Evolutionary conservation across 2,888 invertebrate species (phyloP).

Genomic region (Epistrophe eligans): DNA sequence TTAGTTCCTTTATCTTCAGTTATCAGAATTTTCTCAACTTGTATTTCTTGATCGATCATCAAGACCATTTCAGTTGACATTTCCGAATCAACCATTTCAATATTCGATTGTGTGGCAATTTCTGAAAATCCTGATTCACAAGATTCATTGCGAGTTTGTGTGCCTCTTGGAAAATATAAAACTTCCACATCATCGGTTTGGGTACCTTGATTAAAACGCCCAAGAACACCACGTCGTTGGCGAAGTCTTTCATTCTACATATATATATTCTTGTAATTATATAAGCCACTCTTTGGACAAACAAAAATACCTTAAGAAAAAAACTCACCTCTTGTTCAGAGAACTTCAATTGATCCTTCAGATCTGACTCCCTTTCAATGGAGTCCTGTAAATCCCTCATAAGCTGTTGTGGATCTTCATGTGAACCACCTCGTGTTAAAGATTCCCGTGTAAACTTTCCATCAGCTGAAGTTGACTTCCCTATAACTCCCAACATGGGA

Average conservation of each 20-base stretch:
- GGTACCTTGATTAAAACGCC: slow-evolving; percentile 79
- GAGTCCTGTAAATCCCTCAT: slow-evolving; percentile 95
- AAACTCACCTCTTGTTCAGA: slow-evolving; percentile 93
- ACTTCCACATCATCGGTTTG: slow-evolving; percentile 80
- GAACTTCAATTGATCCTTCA: slow-evolving; percentile 95
- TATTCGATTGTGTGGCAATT: slow-evolving; percentile 2
- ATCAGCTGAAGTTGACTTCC: slow-evolving; percentile 86
- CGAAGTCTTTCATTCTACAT: slow-evolving; percentile 75
- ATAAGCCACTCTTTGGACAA: slow-evolving; percentile 42
- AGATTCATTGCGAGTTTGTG: slow-evolving; percentile 79
- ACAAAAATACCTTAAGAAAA: not conserved
- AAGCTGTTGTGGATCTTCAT: slow-evolving; percentile 92
- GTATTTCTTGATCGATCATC: slow-evolving; percentile 6
- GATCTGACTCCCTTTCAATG: slow-evolving; percentile 95
- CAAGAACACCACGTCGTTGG: slow-evolving; percentile 68
- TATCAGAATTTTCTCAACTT: not conserved
- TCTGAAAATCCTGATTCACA: slow-evolving; percentile 35
- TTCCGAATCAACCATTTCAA: slow-evolving; percentile 39
- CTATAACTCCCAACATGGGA: slow-evolving; percentile 85
- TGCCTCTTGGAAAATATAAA: slow-evolving; percentile 80
- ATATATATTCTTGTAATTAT: slow-evolving; percentile 42
- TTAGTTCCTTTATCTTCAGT: slow-evolving; percentile 24
- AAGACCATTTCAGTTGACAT: slow-evolving; percentile 24
- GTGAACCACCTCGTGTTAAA: slow-evolving; percentile 90
- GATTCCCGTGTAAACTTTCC: slow-evolving; percentile 91